A percentile compares a stretch with the other conserved stretches of the same genome.
Evolutionary conservation across 2,113 vertebrate species (phyloP).

Genomic region (Rafetus swinhoei): DNA sequence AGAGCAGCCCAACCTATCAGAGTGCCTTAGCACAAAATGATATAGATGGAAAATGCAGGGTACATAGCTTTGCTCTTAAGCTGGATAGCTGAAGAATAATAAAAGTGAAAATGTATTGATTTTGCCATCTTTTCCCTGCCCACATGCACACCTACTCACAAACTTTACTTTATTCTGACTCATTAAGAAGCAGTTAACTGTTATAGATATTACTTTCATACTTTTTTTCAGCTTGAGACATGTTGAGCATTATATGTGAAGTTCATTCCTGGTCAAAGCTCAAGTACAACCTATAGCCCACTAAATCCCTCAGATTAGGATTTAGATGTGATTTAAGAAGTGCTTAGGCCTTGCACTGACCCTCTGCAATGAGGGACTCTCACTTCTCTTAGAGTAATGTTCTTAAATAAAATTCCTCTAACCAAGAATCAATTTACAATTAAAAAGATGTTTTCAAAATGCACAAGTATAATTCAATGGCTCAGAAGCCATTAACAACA

Average conservation of each 20-base stretch:
- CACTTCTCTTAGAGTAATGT: not conserved
- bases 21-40: not conserved
- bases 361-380: not conserved
- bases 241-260: not conserved
- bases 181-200: not conserved
- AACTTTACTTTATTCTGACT: not conserved
- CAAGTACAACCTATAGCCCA: not conserved
- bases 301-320: not conserved
- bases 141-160: not conserved
- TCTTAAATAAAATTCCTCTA: not conserved
- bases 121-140: not conserved
- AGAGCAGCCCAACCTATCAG: not conserved
- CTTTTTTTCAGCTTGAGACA: rapidly evolving
- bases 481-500: not conserved
- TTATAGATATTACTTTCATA: not conserved
- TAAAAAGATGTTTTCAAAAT: not conserved
- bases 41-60: not conserved
- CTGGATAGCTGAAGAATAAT: not conserved
- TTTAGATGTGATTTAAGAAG: not conserved
- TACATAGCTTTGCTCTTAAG: not conserved
- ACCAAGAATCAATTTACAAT: not conserved
- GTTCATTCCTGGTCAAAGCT: not conserved
- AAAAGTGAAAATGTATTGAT: not conserved
- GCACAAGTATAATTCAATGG: rapidly evolving
- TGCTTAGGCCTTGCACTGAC: not conserved